A percentile compares a stretch with the other conserved stretches of the same genome.
These are phyloP conservation scores for Diarsia dahlii DNA, from an alignment of 2,888 invertebrate genomes.

Conservation along the genomic window DNA sequence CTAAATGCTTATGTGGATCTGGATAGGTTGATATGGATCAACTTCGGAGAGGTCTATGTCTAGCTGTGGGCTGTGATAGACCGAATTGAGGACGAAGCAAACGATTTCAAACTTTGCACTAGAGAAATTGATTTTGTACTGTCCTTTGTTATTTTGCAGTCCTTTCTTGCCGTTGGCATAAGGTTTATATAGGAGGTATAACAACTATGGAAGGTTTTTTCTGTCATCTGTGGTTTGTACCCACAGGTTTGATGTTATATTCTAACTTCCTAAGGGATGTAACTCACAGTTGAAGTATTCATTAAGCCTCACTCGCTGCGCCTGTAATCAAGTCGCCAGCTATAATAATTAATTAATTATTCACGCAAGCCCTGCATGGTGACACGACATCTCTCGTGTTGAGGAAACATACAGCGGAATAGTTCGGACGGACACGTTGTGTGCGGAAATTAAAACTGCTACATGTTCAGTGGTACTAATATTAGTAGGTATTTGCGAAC, in stretches of 20 bases:
- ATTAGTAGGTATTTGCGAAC: not conserved
- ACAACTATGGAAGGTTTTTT: not conserved
- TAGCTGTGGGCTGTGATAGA: not conserved
- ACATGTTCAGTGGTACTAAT: not conserved
- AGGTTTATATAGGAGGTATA: not conserved
- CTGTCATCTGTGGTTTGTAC: no score
- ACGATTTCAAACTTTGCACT: not conserved
- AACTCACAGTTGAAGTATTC: conserved; percentile 26
- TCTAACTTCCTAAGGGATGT: not conserved
- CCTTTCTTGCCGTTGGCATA: not conserved
- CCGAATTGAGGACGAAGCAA: not conserved
- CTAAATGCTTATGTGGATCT: not conserved
- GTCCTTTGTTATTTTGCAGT: no score
- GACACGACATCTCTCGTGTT: conserved; percentile 40
- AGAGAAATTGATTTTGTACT: no score
- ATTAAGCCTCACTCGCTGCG: conserved; percentile 33
- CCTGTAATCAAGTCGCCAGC: conserved; percentile 52
- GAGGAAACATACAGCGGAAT: conserved; percentile 25
- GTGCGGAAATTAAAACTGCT: not conserved
- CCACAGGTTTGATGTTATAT: not conserved
- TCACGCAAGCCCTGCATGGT: conserved; percentile 24
- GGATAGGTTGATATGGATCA: not conserved
- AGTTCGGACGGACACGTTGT: not conserved
- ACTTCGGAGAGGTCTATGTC: not conserved
- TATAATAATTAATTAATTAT: conserved; percentile 56